Conservation (phyloP, 1,140 invertebrate species). For the Drosophila grimshawi region DNA sequence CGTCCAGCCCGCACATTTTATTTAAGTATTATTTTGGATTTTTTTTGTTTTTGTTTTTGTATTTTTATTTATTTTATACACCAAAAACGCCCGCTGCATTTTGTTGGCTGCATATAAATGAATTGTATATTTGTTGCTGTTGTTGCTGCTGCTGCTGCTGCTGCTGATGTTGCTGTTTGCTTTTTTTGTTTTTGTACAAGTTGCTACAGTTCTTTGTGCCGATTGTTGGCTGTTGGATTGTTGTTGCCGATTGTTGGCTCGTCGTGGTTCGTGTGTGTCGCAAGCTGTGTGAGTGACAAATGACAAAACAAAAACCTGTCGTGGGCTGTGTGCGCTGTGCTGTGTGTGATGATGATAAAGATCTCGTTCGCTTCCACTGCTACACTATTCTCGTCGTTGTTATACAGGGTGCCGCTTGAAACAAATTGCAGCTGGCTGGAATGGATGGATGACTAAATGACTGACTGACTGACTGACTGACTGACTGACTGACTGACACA, state of each 20-base stretch:
- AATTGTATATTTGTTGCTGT: slow-evolving; percentile 59
- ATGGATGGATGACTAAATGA: slow-evolving; percentile 39
- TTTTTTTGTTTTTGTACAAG: slow-evolving; percentile 57
- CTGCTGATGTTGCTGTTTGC: slow-evolving; percentile 29
- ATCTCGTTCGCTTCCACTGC: slow-evolving; percentile 56
- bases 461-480: slow-evolving; percentile 41
- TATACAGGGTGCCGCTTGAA: slow-evolving; percentile 69
- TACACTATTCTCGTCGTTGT: slow-evolving; percentile 22
- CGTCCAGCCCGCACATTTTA: slow-evolving; percentile 75
- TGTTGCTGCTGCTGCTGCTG: slow-evolving; percentile 27
- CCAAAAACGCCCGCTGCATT: slow-evolving; percentile 77
- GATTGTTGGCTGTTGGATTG: slow-evolving; percentile 32
- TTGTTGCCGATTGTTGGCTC: slow-evolving; percentile 42
- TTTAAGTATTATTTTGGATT: slow-evolving; percentile 71
- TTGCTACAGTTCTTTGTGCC: slow-evolving; percentile 77
- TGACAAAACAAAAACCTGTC: slow-evolving; percentile 84
- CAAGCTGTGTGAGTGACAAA: slow-evolving; percentile 84
- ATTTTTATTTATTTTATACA: slow-evolving; percentile 74
- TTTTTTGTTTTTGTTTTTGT: slow-evolving; percentile 38
- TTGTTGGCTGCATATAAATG: slow-evolving; percentile 83
- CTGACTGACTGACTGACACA: slow-evolving; percentile 4
- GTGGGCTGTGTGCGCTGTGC: slow-evolving; percentile 60
- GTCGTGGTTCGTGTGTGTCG: slow-evolving; percentile 67
- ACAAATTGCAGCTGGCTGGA: slow-evolving; percentile 70
- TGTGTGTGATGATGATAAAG: slow-evolving; percentile 75